These are phyloP conservation scores for Neoaliturus tenellus DNA, from an alignment of 2,888 invertebrate species.

Conservation along the genomic window DNA sequence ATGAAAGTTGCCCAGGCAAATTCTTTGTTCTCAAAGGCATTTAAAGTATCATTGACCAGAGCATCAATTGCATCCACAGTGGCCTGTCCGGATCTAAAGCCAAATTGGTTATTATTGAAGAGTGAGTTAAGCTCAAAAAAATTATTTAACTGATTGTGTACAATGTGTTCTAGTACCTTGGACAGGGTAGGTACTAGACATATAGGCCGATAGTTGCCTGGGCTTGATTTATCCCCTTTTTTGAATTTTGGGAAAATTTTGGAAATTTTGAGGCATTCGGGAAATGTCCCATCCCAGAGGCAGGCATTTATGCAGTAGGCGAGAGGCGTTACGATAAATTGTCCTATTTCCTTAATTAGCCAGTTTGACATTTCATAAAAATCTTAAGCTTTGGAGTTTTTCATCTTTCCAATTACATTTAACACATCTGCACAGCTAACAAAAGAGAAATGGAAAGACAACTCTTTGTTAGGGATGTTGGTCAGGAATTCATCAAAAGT, in stretches of 20 bases:
- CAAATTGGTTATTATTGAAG: too few species aligned
- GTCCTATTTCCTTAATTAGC: neutral
- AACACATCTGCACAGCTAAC: too few species aligned
- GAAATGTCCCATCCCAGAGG: neutral
- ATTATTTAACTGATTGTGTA: neutral
- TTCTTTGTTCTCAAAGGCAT: too few species aligned
- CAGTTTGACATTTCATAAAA: neutral
- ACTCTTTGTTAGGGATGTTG: neutral
- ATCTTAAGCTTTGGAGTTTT: neutral
- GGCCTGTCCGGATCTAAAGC: too few species aligned
- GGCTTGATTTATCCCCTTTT: too few species aligned
- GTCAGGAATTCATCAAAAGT: neutral
- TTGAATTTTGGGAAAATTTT: neutral
- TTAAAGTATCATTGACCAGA: too few species aligned
- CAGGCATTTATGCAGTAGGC: neutral
- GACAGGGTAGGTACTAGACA: neutral
- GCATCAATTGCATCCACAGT: too few species aligned
- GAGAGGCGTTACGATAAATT: neutral
- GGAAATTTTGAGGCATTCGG: neutral
- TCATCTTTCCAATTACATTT: too few species aligned
- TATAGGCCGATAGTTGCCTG: too few species aligned
- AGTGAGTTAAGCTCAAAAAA: neutral
- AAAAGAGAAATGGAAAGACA: too few species aligned
- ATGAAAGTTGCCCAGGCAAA: too few species aligned
- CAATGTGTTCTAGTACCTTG: neutral